Base-by-base conservation (phyloP, 2,113 vertebrate species). In the Rattus rattus region DNA sequence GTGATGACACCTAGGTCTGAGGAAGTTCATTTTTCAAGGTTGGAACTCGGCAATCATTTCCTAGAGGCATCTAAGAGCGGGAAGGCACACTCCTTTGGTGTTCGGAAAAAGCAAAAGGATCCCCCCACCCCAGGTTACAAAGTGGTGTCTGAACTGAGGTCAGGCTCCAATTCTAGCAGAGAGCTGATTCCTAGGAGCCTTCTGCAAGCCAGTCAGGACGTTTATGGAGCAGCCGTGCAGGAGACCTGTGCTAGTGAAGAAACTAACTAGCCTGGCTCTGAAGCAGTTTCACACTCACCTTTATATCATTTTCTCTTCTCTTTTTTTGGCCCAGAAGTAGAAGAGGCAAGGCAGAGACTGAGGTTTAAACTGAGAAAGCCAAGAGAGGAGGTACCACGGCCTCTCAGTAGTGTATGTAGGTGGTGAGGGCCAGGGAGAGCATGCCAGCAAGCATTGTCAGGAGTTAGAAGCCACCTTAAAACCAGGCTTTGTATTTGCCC, bases 261-360 rank as follows among this genome's bases (percentile, higher is more conserved):
- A 1, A 5, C 47, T 20, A 6, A 5, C 47, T 20, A 6, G 70
- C 4, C 33, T 61, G 59, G 47, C 67, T 83, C 94, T 90, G 88
- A 89, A 89, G 89, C 67, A 69, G 65, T 73, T 43, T 24, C 24
- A n/a, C 2, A 65, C 19, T 93, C 7, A 9, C 54, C 83, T 19
- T 56, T 54, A 54, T 56, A 52, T 22, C 75, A 69, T 92, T 72
- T 77, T 81, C 30, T 11, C 28, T 39, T n/a, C 52, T 49, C 43
- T 67, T 7, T 28, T 49, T 88, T 43, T 59, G 81, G 72, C 67
- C 30, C 63, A 24, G 52, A 81, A 47, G 80, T 47, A 56, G 59
- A 94, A 88, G 72, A 96, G 59, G 88, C 8, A 85, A 97, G 76
- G 86, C 30, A 91, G 94, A 95, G 88, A 97, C n/a, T 76, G 63